Percentiles rank a stretch among this genome's conserved stretches.
These are phyloP conservation scores for Hedychridium roseum DNA, from an alignment of 2,888 invertebrate genomes.

Conservation along the genomic window DNA sequence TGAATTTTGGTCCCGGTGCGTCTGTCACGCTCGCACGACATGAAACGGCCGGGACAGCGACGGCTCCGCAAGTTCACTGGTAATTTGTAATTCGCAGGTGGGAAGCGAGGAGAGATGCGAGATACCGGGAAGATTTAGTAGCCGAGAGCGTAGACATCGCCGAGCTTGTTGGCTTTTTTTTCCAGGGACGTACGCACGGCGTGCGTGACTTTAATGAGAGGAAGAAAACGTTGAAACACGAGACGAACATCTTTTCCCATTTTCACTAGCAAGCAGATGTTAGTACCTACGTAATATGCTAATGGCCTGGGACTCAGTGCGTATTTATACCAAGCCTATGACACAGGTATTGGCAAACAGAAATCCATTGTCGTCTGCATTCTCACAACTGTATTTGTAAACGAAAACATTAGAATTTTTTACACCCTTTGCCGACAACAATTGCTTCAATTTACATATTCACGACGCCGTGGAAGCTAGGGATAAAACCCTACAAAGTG, in stretches of 20 bases:
- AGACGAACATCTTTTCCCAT: background rate
- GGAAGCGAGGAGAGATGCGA: constrained; percentile 44
- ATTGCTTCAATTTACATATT: no score
- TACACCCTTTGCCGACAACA: no score
- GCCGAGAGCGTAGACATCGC: constrained; percentile 32
- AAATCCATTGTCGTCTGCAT: no score
- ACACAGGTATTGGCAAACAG: no score
- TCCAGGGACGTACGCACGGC: constrained; percentile 29
- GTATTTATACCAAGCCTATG: no score
- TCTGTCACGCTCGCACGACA: constrained; percentile 20
- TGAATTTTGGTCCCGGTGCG: constrained; percentile 23
- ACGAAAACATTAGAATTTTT: no score
- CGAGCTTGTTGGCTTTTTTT: constrained; percentile 40
- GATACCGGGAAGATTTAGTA: constrained; percentile 45
- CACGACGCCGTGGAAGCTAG: no score
- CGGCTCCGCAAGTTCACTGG: constrained; percentile 35
- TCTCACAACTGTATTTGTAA: no score
- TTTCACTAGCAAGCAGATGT: background rate
- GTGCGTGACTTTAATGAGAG: constrained; percentile 39
- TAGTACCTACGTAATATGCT: no score
- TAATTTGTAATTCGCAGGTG: constrained; percentile 52
- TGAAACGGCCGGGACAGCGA: constrained; percentile 15
- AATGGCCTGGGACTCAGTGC: no score
- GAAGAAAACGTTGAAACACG: constrained; percentile 5
- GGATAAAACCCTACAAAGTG: no score